Evolutionary conservation across 2,797 vertebrate genomes (phyloP), one percentile per base, ranked within the genome.

Genomic region (Pteropus rufus): DNA sequence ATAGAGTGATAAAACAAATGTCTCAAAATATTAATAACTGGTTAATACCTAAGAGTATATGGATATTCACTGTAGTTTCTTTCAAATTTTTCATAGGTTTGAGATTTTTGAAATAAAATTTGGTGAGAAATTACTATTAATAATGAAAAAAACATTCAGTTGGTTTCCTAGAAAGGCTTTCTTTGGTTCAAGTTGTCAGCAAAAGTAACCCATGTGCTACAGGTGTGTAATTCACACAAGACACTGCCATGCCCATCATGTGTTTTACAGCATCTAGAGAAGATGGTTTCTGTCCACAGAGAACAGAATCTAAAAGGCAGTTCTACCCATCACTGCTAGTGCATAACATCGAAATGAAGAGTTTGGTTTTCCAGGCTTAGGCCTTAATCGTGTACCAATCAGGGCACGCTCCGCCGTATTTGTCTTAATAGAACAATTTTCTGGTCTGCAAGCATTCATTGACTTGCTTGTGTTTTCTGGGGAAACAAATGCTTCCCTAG

Each of bases 351-450:
- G 3, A 79, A 21, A 58, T 29, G 34, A 97, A 91, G 95, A 73
- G 95, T 92, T 93, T 94, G 29, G 41, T 93, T 89, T 88, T 92
- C 93, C 90, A 93, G 81, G 34, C 92, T 60, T 69, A 97, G 84
- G 41, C 77, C 81, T 96, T 95, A 79, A 95, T 95, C 49, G 0
- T 82, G 72, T 39, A 91, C 95, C 95, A 85, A 70, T 95, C 92
- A 79, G 88, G 75, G 34, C 90, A 92, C 0, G 69, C 73, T 93
- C 62, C 24, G 10, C 69, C 62, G 62, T 94, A 52, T 97, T 75
- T 95, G 93, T 95, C 96, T 90, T 95, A 94, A 93, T 72, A 94
- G 72, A 85, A 93, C 96, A 97, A 97, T 96, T 97, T 96, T 95
- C 95, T 97, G 96, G 80, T 97, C 97, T 76, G 82, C 44, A 76